Evolutionary conservation across 2,113 vertebrate species (phyloP).

Genomic region (Chrysemys picta): DNA sequence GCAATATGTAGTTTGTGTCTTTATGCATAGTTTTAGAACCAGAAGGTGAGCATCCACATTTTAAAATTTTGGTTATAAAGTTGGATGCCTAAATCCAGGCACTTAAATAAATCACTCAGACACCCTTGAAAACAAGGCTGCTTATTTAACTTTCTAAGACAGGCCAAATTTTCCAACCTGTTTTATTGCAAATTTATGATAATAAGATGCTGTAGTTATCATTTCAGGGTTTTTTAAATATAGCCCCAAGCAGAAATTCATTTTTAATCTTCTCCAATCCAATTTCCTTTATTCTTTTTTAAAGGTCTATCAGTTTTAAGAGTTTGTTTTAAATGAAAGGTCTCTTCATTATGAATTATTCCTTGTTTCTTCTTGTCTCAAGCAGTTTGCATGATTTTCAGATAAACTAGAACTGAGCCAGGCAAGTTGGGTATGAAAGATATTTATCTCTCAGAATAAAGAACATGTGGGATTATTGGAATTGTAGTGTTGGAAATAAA

Average conservation of each 20-base stretch:
- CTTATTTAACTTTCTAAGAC: not conserved
- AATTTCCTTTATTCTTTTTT: not conserved
- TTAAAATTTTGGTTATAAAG: fast-evolving
- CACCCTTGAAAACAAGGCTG: fast-evolving
- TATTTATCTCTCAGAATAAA: not conserved
- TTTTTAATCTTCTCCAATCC: not conserved
- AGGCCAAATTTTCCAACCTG: not conserved
- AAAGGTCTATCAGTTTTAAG: not conserved
- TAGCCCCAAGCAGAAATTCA: slow-evolving; percentile 5
- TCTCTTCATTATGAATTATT: slow-evolving; percentile 4
- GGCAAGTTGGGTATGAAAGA: not conserved
- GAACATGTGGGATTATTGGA: not conserved
- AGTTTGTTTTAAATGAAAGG: not conserved
- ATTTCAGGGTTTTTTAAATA: slow-evolving; percentile 1
- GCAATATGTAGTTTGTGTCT: not conserved
- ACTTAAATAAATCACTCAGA: not conserved
- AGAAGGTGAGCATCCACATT: not conserved
- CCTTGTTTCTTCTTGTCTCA: not conserved
- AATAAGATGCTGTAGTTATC: not conserved
- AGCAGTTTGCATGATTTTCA: not conserved
- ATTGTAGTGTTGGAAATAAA: not conserved
- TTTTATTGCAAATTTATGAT: not conserved
- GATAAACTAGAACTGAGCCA: not conserved
- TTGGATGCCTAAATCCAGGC: fast-evolving
- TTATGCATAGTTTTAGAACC: not conserved